Percentiles rank a stretch among this genome's conserved stretches.
phyloP scores from a whole-genome alignment of 2,888 invertebrate species.

The Acholoe squamosa region DNA sequence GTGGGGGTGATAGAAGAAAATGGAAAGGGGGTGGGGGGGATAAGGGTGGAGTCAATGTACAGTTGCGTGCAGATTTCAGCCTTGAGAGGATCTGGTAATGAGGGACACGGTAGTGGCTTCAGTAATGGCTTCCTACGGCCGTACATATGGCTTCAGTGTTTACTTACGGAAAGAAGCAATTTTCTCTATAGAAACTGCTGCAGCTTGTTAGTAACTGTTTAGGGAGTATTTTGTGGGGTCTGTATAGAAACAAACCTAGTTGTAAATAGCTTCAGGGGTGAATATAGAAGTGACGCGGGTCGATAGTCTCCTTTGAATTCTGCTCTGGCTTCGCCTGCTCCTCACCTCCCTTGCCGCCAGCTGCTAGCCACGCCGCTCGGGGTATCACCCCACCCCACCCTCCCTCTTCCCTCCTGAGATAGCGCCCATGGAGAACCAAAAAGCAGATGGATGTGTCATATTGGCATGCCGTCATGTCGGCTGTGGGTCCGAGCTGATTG shows the following conservation, averaged over 20 bases:
- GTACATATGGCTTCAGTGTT: neutral
- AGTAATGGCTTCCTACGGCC: neutral
- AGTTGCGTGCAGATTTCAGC: too few relatives aligned
- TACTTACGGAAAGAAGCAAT: too few relatives aligned
- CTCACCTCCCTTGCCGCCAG: neutral
- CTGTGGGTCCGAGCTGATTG: conserved; percentile 36
- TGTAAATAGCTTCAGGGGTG: neutral
- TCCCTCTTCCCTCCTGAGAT: neutral
- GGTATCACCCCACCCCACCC: neutral
- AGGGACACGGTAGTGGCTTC: neutral
- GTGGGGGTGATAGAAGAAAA: neutral
- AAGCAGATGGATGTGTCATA: conserved; percentile 56
- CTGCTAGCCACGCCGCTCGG: neutral
- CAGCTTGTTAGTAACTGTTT: too few relatives aligned
- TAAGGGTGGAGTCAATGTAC: neutral
- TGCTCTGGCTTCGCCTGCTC: too few relatives aligned
- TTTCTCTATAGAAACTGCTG: too few relatives aligned
- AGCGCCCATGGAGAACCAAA: neutral
- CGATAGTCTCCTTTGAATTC: neutral
- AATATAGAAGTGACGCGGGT: neutral
- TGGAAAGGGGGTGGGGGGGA: neutral
- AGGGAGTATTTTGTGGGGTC: too few relatives aligned
- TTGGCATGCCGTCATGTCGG: conserved; percentile 59
- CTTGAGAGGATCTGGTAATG: neutral
- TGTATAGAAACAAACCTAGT: too few relatives aligned